Evolutionary conservation across 1,140 invertebrate genomes (phyloP), one percentile per base, ranked within the genome.

Genomic region (Diachasma alloeum): DNA sequence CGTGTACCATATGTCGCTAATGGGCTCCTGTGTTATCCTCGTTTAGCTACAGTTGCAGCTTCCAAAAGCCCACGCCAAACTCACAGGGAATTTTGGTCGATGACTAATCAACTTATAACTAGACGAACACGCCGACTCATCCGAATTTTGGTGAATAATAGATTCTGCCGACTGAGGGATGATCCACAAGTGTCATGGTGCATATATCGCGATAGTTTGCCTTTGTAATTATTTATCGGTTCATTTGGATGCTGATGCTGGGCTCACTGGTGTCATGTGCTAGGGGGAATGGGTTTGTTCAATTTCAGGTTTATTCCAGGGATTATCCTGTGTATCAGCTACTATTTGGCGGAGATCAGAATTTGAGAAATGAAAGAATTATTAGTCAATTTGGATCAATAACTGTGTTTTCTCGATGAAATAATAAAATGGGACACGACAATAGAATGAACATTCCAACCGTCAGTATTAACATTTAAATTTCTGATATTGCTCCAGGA

Each of bases 1-100:
- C 76, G 80, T 79, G 76, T 80, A 81, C 80, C 82, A 81, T 81
- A 80, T 83, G 81, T 83, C 80, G 79, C 79, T 80, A 80, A 79
- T 78, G 81, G 78, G 68, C 76, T 24, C 11, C 42, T 37, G 66
- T n/a, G 67, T 75, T 53, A 71, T 71, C 53, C 48, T 24, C 24
- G 19, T 63, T 63, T 63, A 15, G 59, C 22, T 63, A 15, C 59
- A 63, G 19, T 63, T 63, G 59, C 59, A 63, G 59, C 22, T 63
- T 63, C 24, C 22, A 13, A 63, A 63, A 26, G 19, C 59, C 19
- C 6, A 8, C 1, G 59, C 48, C 15, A 53, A 26, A 26, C 59
- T 63, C 59, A 63, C 19, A 26, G 59, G 24, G 59, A 63, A 63
- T 63, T 63, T 63, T 19, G 59, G 59, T 19, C 59, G 59, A 63